Base-by-base conservation (phyloP, 2,888 invertebrate genomes). In the Philhelius pedissequus region DNA sequence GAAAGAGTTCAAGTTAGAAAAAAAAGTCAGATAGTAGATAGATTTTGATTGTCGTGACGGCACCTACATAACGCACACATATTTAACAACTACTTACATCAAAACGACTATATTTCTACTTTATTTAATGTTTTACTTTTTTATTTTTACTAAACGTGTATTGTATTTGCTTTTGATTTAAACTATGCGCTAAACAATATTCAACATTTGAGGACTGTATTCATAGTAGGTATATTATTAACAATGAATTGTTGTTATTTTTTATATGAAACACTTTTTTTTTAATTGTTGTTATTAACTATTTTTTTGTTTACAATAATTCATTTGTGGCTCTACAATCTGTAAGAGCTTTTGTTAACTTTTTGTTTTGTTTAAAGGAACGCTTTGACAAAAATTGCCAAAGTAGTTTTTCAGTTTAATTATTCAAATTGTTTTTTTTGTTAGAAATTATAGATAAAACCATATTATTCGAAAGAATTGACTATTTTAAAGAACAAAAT, bases 21-120 rank as follows among this genome's bases (percentile, higher is more conserved):
- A 60, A 54, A 75, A 56, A 74, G 43, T 35, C 27, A 40, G 50
- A 66, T 69, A 58, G 58, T 20, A 40, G 50, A 66, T 69, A 58
- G 58, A 60, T 50, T 48, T 68, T 82, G 78, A 82, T 82, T 82
- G 82, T 82, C 82, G 54, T 73, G 48, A n/a, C n/a, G n/a, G n/a
- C n/a, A n/a, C 25, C 15, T 60, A 40, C 40, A 38, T 40, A 38
- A 58, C 5, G 25, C 22, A 25, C 25, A 58, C 38, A 38, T 38
- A 9, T 40, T 27, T 40, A 27, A 27, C 40, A 60, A 60, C 40
- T 60, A 60, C 40, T 40, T 66, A 54, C 18, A 43, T 40, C 32
- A 54, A 78, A 30, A 66, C 32, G 40, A 15, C 43, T 78, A 60
- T 56, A 45, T 78, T 73, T 60, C 38, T 82, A 66, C 40, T 52